Evolutionary conservation across 1,140 invertebrate species (phyloP).

Genomic region (Episyrphus balteatus): DNA sequence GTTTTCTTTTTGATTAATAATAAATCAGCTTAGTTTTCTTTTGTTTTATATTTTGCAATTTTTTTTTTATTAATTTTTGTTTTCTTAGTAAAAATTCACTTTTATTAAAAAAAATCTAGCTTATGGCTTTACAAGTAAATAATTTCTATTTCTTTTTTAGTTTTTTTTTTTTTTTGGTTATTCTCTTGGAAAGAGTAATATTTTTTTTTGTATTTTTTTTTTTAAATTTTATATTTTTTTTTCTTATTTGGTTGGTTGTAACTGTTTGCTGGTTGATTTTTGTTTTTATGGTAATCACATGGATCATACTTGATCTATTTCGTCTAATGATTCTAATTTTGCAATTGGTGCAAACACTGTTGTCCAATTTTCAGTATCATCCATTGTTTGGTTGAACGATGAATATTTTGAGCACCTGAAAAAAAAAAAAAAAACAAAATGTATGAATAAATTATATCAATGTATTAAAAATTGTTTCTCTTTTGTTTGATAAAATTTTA

Average conservation of each 20-base stretch:
- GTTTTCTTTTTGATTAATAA: background rate
- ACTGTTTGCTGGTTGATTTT: too few relatives aligned
- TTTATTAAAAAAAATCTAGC: background rate
- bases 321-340: slow-evolving; percentile 52
- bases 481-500: too few relatives aligned
- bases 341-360: slow-evolving; percentile 45
- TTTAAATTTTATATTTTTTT: background rate
- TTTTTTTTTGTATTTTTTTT: too few relatives aligned
- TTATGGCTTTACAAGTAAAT: background rate
- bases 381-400: slow-evolving; percentile 10
- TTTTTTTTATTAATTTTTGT: background rate
- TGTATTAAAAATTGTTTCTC: too few relatives aligned
- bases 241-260: background rate
- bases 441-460: too few relatives aligned
- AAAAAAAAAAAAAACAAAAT: background rate
- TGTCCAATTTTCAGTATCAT: slow-evolving; percentile 6
- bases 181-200: background rate
- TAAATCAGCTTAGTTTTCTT: background rate
- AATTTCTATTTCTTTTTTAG: background rate
- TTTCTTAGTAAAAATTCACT: background rate
- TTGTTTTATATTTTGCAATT: background rate
- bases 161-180: too few relatives aligned
- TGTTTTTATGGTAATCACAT: slow-evolving; percentile 2
- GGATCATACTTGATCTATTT: slow-evolving; percentile 43
- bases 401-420: slow-evolving; percentile 10